Percentiles rank a stretch among this genome's conserved stretches.
Conservation (phyloP, 2,888 invertebrate genomes). For the Drosophila limbata region DNA sequence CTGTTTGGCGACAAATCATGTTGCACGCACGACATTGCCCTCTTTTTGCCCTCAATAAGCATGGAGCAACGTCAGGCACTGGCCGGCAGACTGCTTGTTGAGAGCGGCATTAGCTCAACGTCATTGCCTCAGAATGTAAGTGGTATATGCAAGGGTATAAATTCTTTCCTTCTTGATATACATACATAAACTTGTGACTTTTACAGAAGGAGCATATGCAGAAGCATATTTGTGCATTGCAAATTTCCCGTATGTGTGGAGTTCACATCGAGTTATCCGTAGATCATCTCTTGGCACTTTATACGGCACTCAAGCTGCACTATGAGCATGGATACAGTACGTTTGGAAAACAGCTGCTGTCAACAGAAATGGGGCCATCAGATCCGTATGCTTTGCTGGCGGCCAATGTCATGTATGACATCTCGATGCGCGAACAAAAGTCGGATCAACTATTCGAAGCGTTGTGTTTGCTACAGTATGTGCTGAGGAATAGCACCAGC, state of each 20-base stretch:
- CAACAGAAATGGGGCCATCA: conserved; percentile 90
- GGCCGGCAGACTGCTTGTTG: conserved; percentile 87
- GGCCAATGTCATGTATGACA: conserved; percentile 86
- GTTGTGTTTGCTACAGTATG: conserved; percentile 90
- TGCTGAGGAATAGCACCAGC: conserved; percentile 91
- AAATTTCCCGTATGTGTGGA: conserved; percentile 91
- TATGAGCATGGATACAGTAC: conserved; percentile 88
- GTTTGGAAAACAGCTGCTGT: conserved; percentile 87
- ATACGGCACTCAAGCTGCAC: conserved; percentile 88
- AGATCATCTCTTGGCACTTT: conserved; percentile 87
- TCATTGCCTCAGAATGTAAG: conserved; percentile 88
- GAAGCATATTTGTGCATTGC: conserved; percentile 92
- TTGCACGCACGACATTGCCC: conserved; percentile 92
- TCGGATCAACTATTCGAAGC: conserved; percentile 88
- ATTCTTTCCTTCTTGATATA: background rate
- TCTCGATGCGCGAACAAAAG: conserved; percentile 86
- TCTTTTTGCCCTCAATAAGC: conserved; percentile 89
- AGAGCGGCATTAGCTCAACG: conserved; percentile 88
- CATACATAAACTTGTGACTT: background rate
- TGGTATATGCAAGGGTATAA: conserved; percentile 37
- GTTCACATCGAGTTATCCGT: conserved; percentile 87
- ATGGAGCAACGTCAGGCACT: conserved; percentile 87
- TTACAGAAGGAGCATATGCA: conserved; percentile 91
- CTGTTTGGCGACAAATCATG: conserved; percentile 94
- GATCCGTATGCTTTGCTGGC: conserved; percentile 94